A percentile compares a stretch with the other conserved stretches of the same genome.
Conservation (phyloP, 2,797 vertebrate species). For the Meda fulgida region DNA sequence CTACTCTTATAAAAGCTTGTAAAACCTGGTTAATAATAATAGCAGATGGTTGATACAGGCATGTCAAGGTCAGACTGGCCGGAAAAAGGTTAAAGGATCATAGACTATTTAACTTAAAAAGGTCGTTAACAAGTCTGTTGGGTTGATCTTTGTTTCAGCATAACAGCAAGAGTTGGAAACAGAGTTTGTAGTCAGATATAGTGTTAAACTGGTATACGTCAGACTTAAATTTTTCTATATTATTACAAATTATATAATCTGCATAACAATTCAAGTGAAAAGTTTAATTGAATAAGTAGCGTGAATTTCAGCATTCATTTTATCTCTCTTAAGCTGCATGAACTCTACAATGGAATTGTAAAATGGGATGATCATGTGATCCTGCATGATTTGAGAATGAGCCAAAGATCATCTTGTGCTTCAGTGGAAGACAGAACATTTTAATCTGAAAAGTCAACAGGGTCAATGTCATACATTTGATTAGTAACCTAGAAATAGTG, state of each 20-base stretch:
- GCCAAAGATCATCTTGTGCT: not conserved
- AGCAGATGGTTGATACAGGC: not conserved
- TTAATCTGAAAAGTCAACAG: not conserved
- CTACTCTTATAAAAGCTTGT: not conserved
- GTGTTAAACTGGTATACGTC: not conserved
- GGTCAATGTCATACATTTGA: not conserved
- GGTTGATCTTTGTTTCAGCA: constrained; percentile 20
- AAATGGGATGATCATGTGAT: not conserved
- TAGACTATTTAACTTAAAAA: constrained; percentile 52
- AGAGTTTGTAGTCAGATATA: not conserved
- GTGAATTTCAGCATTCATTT: constrained; percentile 3
- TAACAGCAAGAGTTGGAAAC: not conserved
- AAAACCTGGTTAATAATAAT: not conserved
- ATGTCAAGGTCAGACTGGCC: constrained; percentile 43
- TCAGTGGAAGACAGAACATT: not conserved
- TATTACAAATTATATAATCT: not conserved
- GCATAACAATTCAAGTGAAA: not conserved
- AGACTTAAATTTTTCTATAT: not conserved
- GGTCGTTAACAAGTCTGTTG: constrained; percentile 27
- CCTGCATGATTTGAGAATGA: not conserved
- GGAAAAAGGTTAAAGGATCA: constrained; percentile 35
- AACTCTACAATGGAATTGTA: too few species aligned
- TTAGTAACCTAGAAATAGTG: too few species aligned
- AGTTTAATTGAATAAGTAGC: not conserved
- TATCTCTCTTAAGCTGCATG: too few species aligned